Percentiles rank a stretch among this genome's conserved stretches.
phyloP scores from a whole-genome alignment of 2,888 invertebrate species.

The Liposcelis brunnea region DNA sequence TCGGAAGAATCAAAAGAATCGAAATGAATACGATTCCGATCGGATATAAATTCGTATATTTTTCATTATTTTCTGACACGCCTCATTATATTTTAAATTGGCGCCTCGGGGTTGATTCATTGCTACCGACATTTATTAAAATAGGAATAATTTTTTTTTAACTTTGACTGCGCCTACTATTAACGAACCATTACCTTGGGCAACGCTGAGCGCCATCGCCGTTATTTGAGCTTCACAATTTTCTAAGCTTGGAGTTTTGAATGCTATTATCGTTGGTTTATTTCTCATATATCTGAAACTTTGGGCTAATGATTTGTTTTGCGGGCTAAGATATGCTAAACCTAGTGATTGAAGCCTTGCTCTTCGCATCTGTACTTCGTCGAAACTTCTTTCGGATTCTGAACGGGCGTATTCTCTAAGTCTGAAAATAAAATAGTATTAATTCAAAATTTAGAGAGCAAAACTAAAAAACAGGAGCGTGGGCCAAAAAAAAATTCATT shows the following conservation, averaged over 20 bases:
- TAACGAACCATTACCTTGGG: not conserved
- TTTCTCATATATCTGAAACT: conserved; percentile 81
- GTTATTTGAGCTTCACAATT: conserved; percentile 43
- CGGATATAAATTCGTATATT: too few species aligned
- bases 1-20: too few species aligned
- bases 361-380: conserved; percentile 43
- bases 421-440: conserved; percentile 26
- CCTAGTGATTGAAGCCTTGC: conserved; percentile 47
- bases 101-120: too few species aligned
- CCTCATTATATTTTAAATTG: too few species aligned
- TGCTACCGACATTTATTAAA: too few species aligned
- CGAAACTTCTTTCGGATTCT: conserved; percentile 62
- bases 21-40: too few species aligned
- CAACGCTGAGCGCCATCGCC: conserved; percentile 16
- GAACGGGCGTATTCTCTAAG: conserved; percentile 54
- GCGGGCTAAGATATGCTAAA: conserved; percentile 52
- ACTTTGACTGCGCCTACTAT: too few species aligned
- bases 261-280: conserved; percentile 76
- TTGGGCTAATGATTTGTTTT: conserved; percentile 62
- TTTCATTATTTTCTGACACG: too few species aligned
- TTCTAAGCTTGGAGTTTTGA: conserved; percentile 66
- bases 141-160: too few species aligned
- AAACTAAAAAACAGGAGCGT: conserved; percentile 8
- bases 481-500: conserved; percentile 5
- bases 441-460: conserved; percentile 5